Percentiles rank a stretch among this genome's conserved stretches.
These are phyloP conservation scores for Acanthosepion esculentum DNA, from an alignment of 2,888 invertebrate genomes.

Conservation along the genomic window DNA sequence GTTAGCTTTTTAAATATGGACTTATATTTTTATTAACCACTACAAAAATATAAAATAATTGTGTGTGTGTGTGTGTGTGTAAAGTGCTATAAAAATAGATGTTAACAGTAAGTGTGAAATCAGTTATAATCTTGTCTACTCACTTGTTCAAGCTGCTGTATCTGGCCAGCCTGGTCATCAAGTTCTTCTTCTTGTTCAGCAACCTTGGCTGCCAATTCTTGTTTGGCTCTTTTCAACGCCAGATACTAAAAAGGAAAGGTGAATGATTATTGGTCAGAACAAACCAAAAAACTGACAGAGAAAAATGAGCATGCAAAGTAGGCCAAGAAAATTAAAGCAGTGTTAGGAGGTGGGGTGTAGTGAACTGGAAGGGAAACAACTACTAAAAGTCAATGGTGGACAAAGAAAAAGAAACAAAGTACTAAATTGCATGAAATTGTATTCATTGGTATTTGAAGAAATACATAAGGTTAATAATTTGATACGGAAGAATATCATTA, in stretches of 20 bases:
- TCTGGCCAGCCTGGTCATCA: slow-evolving; percentile 94
- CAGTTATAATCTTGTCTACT: not conserved
- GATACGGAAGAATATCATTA: too few relatives aligned
- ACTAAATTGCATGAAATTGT: too few relatives aligned
- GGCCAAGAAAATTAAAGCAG: not conserved
- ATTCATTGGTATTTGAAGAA: too few relatives aligned
- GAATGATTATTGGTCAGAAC: not conserved
- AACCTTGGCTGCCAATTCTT: slow-evolving; percentile 88
- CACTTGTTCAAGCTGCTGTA: slow-evolving; percentile 88
- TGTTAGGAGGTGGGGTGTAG: too few relatives aligned
- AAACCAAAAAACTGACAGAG: not conserved
- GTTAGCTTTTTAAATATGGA: too few relatives aligned
- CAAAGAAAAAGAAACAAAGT: too few relatives aligned
- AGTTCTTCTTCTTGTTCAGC: slow-evolving; percentile 90
- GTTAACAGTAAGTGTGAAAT: not conserved
- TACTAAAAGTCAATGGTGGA: too few relatives aligned
- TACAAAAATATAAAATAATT: not conserved
- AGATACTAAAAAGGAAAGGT: slow-evolving; percentile 74
- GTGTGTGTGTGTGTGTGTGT: not conserved
- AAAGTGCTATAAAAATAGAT: too few relatives aligned
- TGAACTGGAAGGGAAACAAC: too few relatives aligned
- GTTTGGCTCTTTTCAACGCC: slow-evolving; percentile 86
- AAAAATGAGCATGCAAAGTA: not conserved
- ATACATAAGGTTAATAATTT: too few relatives aligned
- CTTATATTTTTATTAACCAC: too few relatives aligned